Evolutionary conservation across 2,113 vertebrate genomes (phyloP).

Genomic region (Cavia aperea): DNA sequence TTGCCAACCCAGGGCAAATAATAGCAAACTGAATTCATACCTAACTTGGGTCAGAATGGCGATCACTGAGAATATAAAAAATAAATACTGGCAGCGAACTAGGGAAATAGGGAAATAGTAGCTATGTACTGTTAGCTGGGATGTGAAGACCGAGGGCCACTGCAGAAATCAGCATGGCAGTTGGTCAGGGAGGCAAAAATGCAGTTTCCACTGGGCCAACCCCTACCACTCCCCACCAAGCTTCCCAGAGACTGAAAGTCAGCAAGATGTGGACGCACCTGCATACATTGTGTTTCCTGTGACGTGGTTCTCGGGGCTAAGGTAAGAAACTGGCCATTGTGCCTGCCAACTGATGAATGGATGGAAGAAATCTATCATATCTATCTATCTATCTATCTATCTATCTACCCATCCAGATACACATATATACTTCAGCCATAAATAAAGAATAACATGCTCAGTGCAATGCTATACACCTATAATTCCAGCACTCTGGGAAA

Average conservation of each 20-base stretch:
- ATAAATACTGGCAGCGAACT: not conserved
- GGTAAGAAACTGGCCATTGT: not conserved
- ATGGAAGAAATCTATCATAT: not conserved
- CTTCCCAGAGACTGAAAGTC: not conserved
- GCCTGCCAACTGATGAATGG: not conserved
- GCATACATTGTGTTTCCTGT: not conserved
- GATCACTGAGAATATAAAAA: not conserved
- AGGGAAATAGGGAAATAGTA: not conserved
- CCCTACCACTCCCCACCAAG: not conserved
- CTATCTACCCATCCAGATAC: no score
- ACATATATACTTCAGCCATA: not conserved
- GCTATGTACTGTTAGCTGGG: not conserved
- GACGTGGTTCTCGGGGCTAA: rapidly evolving
- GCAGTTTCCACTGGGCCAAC: not conserved
- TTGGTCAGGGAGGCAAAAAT: not conserved
- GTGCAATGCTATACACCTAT: not conserved
- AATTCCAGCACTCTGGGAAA: not conserved
- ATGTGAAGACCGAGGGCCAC: not conserved
- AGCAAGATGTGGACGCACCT: not conserved
- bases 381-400: no score
- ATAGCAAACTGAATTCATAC: not conserved
- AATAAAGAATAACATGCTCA: not conserved
- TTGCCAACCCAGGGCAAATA: not conserved
- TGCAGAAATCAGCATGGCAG: not conserved
- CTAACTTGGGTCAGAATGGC: not conserved